A percentile compares a stretch with the other conserved stretches of the same genome.
phyloP scores from a whole-genome alignment of 2,113 vertebrate species.

The Leuciscus idus region DNA sequence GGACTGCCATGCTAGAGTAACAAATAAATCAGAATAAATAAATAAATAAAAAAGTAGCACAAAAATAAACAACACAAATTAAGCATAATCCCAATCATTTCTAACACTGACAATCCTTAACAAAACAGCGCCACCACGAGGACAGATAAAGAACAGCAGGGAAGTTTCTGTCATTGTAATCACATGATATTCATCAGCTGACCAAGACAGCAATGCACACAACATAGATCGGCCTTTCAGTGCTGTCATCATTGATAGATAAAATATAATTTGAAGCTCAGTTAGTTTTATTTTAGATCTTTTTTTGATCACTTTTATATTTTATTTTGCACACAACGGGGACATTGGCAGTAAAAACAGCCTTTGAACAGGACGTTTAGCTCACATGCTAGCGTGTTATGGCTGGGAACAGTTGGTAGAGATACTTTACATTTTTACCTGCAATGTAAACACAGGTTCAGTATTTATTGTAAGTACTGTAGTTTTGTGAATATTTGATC shows the following conservation, averaged over 20 bases:
- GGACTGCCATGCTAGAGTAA: background rate
- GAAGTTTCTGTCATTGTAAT: slow-evolving; percentile 17
- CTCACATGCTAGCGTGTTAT: slow-evolving; percentile 13
- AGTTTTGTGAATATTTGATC: background rate
- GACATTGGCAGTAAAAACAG: background rate
- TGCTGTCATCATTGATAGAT: background rate
- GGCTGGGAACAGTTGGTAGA: background rate
- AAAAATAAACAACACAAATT: background rate
- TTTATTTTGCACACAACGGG: background rate
- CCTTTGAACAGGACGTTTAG: background rate
- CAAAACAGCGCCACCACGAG: slow-evolving; percentile 51
- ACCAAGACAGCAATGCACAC: slow-evolving; percentile 34
- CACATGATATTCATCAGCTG: slow-evolving; percentile 74
- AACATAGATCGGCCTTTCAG: background rate
- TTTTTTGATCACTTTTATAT: background rate
- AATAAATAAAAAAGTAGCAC: background rate
- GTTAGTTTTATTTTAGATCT: background rate
- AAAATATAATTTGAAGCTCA: background rate
- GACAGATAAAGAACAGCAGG: rapidly evolving
- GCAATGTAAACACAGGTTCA: background rate
- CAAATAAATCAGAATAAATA: no score
- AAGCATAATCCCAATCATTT: background rate
- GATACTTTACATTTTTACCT: background rate
- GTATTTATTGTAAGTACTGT: background rate
- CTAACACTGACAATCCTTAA: background rate